Evolutionary conservation across 2,797 vertebrate species (phyloP), one percentile per base, ranked within the genome.

Genomic region (Gadopsis marmoratus): DNA sequence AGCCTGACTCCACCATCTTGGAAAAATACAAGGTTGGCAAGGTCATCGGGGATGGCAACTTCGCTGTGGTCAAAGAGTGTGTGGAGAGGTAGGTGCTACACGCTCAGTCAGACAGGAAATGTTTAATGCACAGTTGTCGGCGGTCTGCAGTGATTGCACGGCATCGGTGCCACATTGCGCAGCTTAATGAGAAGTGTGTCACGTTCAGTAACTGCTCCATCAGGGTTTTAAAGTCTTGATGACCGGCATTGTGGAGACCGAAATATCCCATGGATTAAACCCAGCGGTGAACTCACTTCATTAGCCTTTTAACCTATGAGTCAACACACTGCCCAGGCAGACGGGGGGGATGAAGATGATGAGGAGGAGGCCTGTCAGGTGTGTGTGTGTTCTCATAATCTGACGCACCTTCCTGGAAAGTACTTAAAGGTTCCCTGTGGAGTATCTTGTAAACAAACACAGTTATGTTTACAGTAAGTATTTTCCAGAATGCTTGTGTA

Each of bases 1-100:
- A 82, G 76, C 94, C 94, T 39, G 90, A 95, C 43, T 92, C 96
- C 3, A 81, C 91, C 84, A 96, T 99, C 90, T 92, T 96, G 71
- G 97, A 98, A 72, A 99, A 98, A 79, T 99, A 99, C 83, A 96
- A 94, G 91, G 93, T 99, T 17, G 98, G 98, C 51, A 99, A 99
- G 85, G 96, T 99, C 84, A 98, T 99, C 16, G 98, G 98, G 10
- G 98, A 99, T 13, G 98, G 98, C 31, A 99, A 99, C 94, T 99
- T 99, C 23, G 98, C 98, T 3, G 97, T 99, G 17, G 98, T 99
- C 21, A 99, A 97, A 87, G 98, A 99, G 82, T 99, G 98, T 1
- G 79, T 97, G 69, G 97, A 99, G 93, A 94, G 97, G 98, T 99
- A 79, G 91, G 96, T 82, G 70, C 64, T 48, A 53, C 26, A 4